Evolutionary conservation across 2,113 vertebrate species (phyloP), one percentile per base, ranked within the genome.

Genomic region (Rhynchopsitta pachyrhyncha): DNA sequence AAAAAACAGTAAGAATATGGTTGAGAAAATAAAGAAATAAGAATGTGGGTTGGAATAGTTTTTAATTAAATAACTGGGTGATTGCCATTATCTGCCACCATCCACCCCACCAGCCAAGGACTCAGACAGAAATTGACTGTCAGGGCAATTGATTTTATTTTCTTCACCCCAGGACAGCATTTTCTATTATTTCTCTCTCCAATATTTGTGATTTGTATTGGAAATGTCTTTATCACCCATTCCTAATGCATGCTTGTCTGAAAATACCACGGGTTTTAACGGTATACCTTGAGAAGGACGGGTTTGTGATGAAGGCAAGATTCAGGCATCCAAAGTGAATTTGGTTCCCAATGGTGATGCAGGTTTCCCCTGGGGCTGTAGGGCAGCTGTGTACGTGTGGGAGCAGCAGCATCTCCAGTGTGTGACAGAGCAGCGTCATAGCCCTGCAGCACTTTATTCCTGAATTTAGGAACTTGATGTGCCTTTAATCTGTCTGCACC

Each of bases 381-480:
- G 53, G 71, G 4, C 42, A 28, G n/a, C 39, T 4, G 1, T 28
- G 49, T 0, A 2, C 0, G 7, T 28, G 31, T 12, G 69, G 79
- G 33, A 74, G 80, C 24, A 29, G 39, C 66, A 46, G 20, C 11
- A 59, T 59, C 55, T 59, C 57, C 75, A 53, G 33, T 0, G 1
- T 11, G 74, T 13, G 90, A 19, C 79, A 76, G 74, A 27, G 83
- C 46, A 44, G 64, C 63, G 37, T 46, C 64, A 78, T 55, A 19
- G 9, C 75, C 53, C n/a, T 37, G n/a, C 29, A 66, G 33, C 60
- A 2, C 33, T 29, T 78, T 31, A 2, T 25, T 68, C 50, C 52
- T 22, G 10, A 66, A 24, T 2, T 5, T 5, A 8, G 9, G 18
- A 25, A 4, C 73, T 80, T 52, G 0, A 16, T 25, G 44, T 62